Base-by-base conservation (phyloP, 2,888 invertebrate species). In the Andrena bicolor region DNA sequence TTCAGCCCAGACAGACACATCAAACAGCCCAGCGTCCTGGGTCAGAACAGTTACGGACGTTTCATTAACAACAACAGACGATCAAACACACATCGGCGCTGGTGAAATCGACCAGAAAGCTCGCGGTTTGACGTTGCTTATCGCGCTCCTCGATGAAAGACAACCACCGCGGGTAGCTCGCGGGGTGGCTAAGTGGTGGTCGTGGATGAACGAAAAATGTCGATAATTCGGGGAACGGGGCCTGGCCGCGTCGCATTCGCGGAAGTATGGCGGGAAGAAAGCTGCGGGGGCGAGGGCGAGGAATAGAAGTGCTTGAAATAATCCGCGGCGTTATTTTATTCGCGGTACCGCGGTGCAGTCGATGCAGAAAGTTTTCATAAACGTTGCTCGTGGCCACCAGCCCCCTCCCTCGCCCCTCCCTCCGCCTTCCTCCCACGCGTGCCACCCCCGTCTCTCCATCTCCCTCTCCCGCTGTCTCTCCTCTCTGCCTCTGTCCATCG, bases 341-440 rank as follows among this genome's bases (percentile, higher is more conserved):
- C 86, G 86, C 83, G 76, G 81, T 76, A 13, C 23, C 65, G 76
- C 74, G 83, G 78, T 79, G 86, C 89, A 80, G 84, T 88, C 87
- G 90, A 90, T 90, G 90, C 90, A 91, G 90, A 91, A 91, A 91
- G 90, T 91, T 92, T 92, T 91, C 90, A 91, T 90, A 90, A 92
- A 91, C 90, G 90, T 89, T 86, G 88, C 89, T 89, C 86, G 84
- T 83, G 85, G 89, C 89, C 79, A 82, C 69, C 76, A 16, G 53
- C 7, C 10, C 10, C 64, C 66, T 20, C n/a, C 30, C 30, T 35
- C n/a, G 20, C 32, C 49, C 7, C 20, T n/a, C 51, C 13, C 56
- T 3, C 75, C 32, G 71, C 56, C 7, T 23, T 51, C 20, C 60
- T 28, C 60, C 51, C 51, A 16, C 69, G 63, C 66, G 51, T 3